Conservation (phyloP, 2,797 vertebrate species). For the Smutsia temminckii region DNA sequence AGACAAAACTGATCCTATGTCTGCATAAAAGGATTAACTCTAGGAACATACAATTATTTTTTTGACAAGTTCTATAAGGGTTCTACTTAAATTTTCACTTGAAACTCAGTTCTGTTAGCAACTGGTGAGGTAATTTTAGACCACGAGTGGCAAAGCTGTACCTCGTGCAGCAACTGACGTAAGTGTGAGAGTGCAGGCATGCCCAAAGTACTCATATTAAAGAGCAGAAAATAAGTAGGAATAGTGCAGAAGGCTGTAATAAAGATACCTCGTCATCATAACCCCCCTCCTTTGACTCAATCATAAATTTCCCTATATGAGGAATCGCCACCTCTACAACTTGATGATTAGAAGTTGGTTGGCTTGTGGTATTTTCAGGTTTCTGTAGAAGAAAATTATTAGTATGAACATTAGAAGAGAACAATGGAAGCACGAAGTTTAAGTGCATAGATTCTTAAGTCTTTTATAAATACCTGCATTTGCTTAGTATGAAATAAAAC, state of each 20-base stretch:
- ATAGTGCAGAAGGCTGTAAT: constrained; percentile 76
- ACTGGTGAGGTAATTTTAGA: constrained; percentile 44
- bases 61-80: neutral
- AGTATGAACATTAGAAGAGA: constrained; percentile 74
- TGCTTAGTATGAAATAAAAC: neutral
- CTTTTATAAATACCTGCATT: neutral
- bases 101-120: constrained; percentile 45
- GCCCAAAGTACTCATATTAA: constrained; percentile 77
- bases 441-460: neutral
- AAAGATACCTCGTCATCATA: constrained; percentile 97
- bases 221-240: constrained; percentile 74
- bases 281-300: constrained; percentile 96
- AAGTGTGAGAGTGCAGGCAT: constrained; percentile 81
- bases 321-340: constrained; percentile 96
- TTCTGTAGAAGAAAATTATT: constrained; percentile 86
- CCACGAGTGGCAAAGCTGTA: constrained; percentile 12
- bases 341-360: constrained; percentile 88
- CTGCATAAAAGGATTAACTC: constrained; percentile 8
- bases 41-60: neutral
- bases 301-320: constrained; percentile 95
- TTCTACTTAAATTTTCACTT: constrained; percentile 36
- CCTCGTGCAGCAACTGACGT: constrained; percentile 69
- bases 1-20: neutral
- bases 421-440: neutral
- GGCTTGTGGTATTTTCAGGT: constrained; percentile 86